Evolutionary conservation across 2,888 invertebrate genomes (phyloP), one percentile per base, ranked within the genome.

Genomic region (Argyresthia albistria): DNA sequence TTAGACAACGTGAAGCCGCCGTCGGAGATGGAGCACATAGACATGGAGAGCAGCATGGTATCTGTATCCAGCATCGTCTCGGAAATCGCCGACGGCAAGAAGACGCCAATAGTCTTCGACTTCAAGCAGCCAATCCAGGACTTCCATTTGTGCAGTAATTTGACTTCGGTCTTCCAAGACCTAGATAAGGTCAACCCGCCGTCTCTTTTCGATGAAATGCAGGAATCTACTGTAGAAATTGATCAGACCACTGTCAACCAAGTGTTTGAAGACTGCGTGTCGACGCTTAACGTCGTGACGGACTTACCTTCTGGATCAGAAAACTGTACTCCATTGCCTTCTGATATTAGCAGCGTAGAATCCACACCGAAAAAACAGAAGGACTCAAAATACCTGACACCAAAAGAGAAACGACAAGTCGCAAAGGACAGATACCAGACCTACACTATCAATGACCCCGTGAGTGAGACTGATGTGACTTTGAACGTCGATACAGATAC

Each of bases 61-160:
- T 96, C 95, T 53, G 93, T 96, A 0, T 93, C 93, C 0, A 96
- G 95, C 68, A 92, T 95, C 54, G 92, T 92, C 35, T 95, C 93
- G 0, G 95, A 95, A 76, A 89, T 93, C 4, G 93, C 90, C 0
- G 94, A 94, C 54, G 60, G 80, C 0, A 82, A 79, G 54, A 79
- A 76, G 42, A 71, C 70, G 0, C 76, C 89, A 0, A 75, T 89
- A 0, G 73, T 91, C 1, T 90, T 91, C 61, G 90, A 91, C 61
- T 76, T 91, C 37, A 83, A 89, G 54, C 90, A 90, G 60, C 91
- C 90, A 0, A 64, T 83, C 7, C 82, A 77, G 54, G 90, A 84
- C 65, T 89, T 86, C 61, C 81, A 88, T 4, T 64, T 78, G 1
- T 80, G 78, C 58, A 71, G 70, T 56, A 67, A 86, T 60, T 75